Evolutionary conservation across 2,888 invertebrate genomes (phyloP).

Genomic region (Graphium colonna): DNA sequence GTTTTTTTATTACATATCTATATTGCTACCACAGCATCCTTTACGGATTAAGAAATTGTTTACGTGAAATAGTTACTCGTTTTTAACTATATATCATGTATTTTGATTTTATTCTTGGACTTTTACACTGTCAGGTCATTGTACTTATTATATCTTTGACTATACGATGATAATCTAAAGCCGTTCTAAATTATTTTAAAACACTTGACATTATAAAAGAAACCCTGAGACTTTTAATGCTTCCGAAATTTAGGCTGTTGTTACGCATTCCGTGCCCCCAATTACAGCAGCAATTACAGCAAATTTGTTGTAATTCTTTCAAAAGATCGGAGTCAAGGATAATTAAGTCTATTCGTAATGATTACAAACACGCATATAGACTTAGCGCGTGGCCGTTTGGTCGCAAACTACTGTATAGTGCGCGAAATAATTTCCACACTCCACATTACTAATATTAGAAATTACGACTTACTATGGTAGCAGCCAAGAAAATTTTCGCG

Average conservation of each 20-base stretch:
- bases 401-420: conserved; percentile 24
- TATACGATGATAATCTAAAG: no score
- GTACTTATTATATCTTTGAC: no score
- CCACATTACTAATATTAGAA: conserved; percentile 43
- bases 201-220: not conserved
- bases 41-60: no score
- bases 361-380: conserved; percentile 1
- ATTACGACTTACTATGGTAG: conserved; percentile 35
- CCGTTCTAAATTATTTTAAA: no score
- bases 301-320: conserved; percentile 1
- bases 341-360: conserved; percentile 1
- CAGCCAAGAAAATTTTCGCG: conserved; percentile 19
- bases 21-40: no score
- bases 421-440: conserved; percentile 39
- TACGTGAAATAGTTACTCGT: no score
- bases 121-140: no score
- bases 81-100: no score
- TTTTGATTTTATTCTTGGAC: no score
- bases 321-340: conserved; percentile 9
- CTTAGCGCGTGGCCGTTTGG: conserved; percentile 14
- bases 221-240: not conserved
- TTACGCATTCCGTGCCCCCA: not conserved
- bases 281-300: not conserved
- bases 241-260: conserved; percentile 4
- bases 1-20: no score